These are phyloP conservation scores for Formicarius rufipectus DNA, from an alignment of 2,113 vertebrate genomes.

Conservation along the genomic window DNA sequence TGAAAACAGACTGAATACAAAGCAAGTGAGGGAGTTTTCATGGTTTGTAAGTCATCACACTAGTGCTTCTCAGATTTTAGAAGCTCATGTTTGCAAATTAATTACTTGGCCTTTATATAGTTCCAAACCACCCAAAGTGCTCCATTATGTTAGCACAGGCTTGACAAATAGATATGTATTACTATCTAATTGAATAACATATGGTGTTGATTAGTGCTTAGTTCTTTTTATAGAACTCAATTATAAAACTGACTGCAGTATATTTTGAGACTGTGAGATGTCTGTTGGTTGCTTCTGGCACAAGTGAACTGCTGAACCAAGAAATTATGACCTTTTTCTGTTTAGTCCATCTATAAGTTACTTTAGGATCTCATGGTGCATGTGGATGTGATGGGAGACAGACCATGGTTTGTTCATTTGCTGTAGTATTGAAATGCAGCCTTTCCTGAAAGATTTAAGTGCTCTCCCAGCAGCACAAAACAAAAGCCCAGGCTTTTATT, in stretches of 20 bases:
- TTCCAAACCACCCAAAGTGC: conserved; percentile 52
- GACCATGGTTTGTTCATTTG: background rate
- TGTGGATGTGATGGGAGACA: background rate
- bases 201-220: conserved; percentile 67
- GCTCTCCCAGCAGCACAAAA: background rate
- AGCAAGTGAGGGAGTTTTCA: background rate
- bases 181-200: conserved; percentile 70
- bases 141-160: conserved; percentile 56
- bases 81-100: conserved; percentile 63
- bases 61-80: conserved; percentile 28
- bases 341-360: background rate
- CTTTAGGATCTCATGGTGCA: background rate
- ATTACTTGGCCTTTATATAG: conserved; percentile 59
- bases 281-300: conserved; percentile 31
- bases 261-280: conserved; percentile 49
- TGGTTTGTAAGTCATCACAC: background rate
- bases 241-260: conserved; percentile 58
- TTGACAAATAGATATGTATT: conserved; percentile 65
- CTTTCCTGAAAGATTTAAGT: conserved; percentile 20
- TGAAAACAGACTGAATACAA: background rate
- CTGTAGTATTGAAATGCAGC: background rate
- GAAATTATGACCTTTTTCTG: background rate
- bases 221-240: conserved; percentile 63
- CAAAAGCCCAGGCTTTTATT: conserved; percentile 5
- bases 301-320: background rate